Conservation (phyloP, 1,140 invertebrate genomes). For the Gonatopus flavifemur region DNA sequence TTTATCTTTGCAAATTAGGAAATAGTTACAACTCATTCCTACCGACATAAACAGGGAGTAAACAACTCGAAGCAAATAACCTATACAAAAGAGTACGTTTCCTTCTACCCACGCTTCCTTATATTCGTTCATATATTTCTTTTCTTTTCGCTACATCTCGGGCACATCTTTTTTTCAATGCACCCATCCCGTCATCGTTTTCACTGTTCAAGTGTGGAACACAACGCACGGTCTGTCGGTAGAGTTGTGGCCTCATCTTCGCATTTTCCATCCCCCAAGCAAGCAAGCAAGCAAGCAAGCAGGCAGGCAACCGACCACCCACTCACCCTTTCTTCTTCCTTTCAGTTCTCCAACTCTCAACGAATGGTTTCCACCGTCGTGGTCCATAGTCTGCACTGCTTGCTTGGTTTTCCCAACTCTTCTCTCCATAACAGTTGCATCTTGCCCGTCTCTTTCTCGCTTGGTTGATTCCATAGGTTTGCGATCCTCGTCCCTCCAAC, state of each 20-base stretch:
- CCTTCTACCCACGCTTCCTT: no score
- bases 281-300: neutral
- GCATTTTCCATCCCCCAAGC: conserved; percentile 10
- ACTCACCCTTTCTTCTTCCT: neutral
- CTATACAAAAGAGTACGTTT: no score
- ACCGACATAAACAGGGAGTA: no score
- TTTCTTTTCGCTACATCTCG: neutral
- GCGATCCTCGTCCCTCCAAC: neutral
- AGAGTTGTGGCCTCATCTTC: conserved; percentile 26
- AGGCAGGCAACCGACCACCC: conserved; percentile 1
- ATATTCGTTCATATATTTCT: neutral
- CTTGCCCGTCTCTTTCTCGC: neutral
- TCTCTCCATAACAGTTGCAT: conserved; percentile 7
- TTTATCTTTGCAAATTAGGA: no score
- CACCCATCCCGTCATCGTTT: neutral
- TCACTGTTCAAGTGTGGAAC: no score
- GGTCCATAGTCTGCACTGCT: conserved; percentile 10
- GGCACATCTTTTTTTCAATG: neutral
- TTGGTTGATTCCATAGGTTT: no score
- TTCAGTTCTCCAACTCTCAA: neutral
- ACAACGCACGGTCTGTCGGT: neutral
- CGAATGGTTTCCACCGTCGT: conserved; percentile 19
- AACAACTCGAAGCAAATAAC: no score
- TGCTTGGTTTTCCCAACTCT: neutral
- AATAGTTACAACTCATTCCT: no score